Percentiles rank a stretch among this genome's conserved stretches.
Evolutionary conservation across 23 tunicate species (phyloP).

Genomic region (Trididemnum nubilum): DNA sequence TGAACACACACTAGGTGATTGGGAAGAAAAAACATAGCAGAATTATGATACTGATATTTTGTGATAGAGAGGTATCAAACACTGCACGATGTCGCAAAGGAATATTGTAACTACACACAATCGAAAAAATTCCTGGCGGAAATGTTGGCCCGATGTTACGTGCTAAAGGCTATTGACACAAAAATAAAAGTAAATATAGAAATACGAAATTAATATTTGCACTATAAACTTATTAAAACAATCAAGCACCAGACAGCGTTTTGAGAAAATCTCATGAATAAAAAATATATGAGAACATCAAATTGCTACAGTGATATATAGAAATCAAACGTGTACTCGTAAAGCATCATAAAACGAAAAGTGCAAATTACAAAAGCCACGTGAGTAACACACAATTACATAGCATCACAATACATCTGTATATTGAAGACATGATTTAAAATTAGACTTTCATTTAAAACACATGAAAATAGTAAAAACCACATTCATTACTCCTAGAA

Average conservation of each 20-base stretch:
- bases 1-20: no score
- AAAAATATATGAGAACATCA: neutral
- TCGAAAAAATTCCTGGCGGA: no score
- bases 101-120: no score
- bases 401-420: neutral
- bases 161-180: neutral
- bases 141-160: no score
- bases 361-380: neutral
- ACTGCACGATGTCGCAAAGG: no score
- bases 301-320: neutral
- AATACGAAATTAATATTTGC: neutral
- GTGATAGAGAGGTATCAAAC: no score
- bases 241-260: neutral
- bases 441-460: no score
- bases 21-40: no score
- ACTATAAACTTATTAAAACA: neutral
- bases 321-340: neutral
- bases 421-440: neutral
- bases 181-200: no score
- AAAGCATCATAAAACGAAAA: neutral
- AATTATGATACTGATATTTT: no score
- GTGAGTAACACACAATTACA: neutral
- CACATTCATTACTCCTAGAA: no score
- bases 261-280: neutral
- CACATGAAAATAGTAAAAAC: no score